phyloP scores from a whole-genome alignment of 1,140 invertebrate genomes.

The Drosophila bocki region DNA sequence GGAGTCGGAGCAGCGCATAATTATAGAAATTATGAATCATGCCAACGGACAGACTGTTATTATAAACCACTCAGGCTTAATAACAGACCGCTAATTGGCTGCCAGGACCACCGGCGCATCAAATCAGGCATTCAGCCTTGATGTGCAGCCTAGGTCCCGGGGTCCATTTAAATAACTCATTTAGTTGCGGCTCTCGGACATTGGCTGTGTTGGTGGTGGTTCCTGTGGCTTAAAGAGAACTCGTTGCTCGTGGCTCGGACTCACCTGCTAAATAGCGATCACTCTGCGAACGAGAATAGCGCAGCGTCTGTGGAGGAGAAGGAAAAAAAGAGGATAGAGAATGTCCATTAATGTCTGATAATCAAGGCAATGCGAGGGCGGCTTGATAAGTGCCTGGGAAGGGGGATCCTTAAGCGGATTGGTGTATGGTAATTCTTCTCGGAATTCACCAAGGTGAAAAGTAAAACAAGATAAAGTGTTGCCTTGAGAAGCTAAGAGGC shows the following conservation, averaged over 20 bases:
- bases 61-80: slow-evolving; percentile 83
- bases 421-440: slow-evolving; percentile 3
- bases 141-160: slow-evolving; percentile 14
- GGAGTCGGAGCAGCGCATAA: slow-evolving; percentile 25
- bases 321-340: slow-evolving; percentile 20
- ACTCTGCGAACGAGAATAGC: slow-evolving; percentile 86
- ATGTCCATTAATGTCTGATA: slow-evolving; percentile 65
- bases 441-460: slow-evolving; percentile 15
- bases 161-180: slow-evolving; percentile 81
- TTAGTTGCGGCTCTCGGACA: slow-evolving; percentile 47
- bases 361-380: slow-evolving; percentile 55
- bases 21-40: slow-evolving; percentile 74
- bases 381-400: slow-evolving; percentile 13
- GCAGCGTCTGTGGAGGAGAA: slow-evolving; percentile 67
- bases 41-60: slow-evolving; percentile 56
- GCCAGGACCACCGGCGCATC: slow-evolving; percentile 77
- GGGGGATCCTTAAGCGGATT: slow-evolving; percentile 28
- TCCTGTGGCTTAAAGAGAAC: slow-evolving; percentile 52
- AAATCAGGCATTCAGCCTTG: slow-evolving; percentile 65
- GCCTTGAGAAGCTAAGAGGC: slow-evolving; percentile 1
- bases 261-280: slow-evolving; percentile 87
- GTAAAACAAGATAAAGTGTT: neutral
- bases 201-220: slow-evolving; percentile 7
- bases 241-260: slow-evolving; percentile 74
- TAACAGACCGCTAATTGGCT: slow-evolving; percentile 78